These are phyloP conservation scores for Apocheima hispidaria DNA, from an alignment of 2,888 invertebrate species.

Conservation along the genomic window DNA sequence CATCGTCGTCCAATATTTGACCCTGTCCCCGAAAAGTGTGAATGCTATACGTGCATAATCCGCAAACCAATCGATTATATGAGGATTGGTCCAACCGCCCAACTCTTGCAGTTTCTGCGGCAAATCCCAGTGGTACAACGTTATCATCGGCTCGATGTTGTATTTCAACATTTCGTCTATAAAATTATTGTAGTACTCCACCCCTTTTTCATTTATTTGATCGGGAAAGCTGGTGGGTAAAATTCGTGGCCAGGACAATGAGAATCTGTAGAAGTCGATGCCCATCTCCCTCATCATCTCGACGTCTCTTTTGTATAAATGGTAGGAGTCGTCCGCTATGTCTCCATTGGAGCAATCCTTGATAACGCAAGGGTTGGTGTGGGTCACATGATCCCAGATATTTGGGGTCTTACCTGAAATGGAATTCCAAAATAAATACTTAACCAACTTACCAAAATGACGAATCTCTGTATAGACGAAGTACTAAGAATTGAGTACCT, in stretches of 20 bases:
- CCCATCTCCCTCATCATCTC: constrained; percentile 70
- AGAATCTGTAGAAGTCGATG: constrained; percentile 81
- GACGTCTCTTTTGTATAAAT: constrained; percentile 84
- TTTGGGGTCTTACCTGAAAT: constrained; percentile 79
- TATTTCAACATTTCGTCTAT: constrained; percentile 86
- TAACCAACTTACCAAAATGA: background rate
- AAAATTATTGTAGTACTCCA: constrained; percentile 87
- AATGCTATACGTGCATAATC: constrained; percentile 73
- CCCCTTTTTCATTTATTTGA: constrained; percentile 80
- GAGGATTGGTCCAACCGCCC: constrained; percentile 80
- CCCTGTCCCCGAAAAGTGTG: constrained; percentile 74
- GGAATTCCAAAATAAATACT: background rate
- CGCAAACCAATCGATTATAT: constrained; percentile 72
- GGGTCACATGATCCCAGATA: constrained; percentile 87
- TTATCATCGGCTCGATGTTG: constrained; percentile 86
- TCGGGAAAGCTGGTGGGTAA: constrained; percentile 83
- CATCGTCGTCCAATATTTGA: constrained; percentile 84
- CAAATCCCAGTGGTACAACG: constrained; percentile 81
- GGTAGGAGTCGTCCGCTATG: constrained; percentile 85
- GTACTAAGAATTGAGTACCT: no score
- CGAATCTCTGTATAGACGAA: background rate
- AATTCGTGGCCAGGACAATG: constrained; percentile 87
- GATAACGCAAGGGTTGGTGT: constrained; percentile 74
- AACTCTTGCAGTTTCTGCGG: constrained; percentile 78
- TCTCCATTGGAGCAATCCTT: constrained; percentile 84